Percentiles rank a stretch among this genome's conserved stretches.
Conservation (phyloP, 30 jellyfish, hydroid and myxozoan species). For the Chironex yamaguchii region DNA sequence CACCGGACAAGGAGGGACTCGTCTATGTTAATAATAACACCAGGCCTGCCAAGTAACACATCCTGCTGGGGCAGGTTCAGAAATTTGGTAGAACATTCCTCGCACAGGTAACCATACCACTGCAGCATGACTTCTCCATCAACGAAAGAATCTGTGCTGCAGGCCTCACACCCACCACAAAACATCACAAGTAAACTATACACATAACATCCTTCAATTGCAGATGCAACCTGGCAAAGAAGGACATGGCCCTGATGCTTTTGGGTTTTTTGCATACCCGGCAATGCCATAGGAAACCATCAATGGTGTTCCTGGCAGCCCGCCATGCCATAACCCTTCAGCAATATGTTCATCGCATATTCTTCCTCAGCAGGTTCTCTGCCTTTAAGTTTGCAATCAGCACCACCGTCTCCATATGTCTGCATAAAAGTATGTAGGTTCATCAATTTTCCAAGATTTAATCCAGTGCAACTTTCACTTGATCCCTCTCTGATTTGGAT, state of each 20-base stretch:
- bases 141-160: not conserved
- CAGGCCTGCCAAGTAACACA: constrained; percentile 28
- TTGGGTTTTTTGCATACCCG: not conserved
- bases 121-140: constrained; percentile 12
- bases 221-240: constrained; percentile 24
- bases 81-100: constrained; percentile 23
- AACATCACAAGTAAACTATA: constrained; percentile 17
- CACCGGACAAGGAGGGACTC: constrained; percentile 21
- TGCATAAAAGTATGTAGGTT: no score
- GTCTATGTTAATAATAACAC: constrained; percentile 21
- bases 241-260: constrained; percentile 7
- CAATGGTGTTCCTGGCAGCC: not conserved
- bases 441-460: no score
- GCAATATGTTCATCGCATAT: no score
- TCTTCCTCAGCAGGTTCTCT: no score
- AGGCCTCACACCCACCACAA: constrained; percentile 13
- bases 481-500: no score
- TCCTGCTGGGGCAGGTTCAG: constrained; percentile 19
- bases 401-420: no score
- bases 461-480: no score
- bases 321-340: constrained; percentile 1
- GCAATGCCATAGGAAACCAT: not conserved
- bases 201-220: constrained; percentile 10
- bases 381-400: no score
- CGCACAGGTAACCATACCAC: constrained; percentile 45